These are phyloP conservation scores for Allobates femoralis DNA, from an alignment of 2,797 vertebrate species.

Conservation along the genomic window DNA sequence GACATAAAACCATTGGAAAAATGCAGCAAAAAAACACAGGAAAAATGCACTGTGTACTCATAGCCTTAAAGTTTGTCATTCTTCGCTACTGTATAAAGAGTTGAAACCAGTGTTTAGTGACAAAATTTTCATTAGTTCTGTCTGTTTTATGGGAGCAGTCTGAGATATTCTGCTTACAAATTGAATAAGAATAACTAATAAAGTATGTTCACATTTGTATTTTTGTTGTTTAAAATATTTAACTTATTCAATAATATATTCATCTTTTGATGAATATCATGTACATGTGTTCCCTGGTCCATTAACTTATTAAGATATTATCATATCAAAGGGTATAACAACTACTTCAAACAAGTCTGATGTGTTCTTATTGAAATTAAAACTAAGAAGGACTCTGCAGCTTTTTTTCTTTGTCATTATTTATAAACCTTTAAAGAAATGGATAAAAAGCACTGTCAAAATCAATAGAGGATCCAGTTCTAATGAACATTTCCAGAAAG, in stretches of 20 bases:
- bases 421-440: constrained; percentile 45
- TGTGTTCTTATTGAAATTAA: constrained; percentile 23
- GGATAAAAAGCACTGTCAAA: constrained; percentile 43
- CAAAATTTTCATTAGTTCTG: not conserved
- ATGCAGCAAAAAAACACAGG: no score
- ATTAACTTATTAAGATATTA: constrained; percentile 25
- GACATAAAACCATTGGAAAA: no score
- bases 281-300: not conserved
- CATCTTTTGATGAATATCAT: constrained; percentile 14
- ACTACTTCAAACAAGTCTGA: constrained; percentile 13
- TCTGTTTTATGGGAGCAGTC: not conserved
- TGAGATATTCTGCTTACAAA: not conserved
- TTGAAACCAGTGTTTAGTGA: not conserved
- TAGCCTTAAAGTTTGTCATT: no score
- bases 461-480: constrained; percentile 40
- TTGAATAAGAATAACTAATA: constrained; percentile 19
- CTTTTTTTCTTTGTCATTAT: constrained; percentile 5
- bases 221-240: constrained; percentile 33
- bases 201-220: not conserved
- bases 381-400: constrained; percentile 15
- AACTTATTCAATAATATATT: not conserved
- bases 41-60: no score
- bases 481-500: constrained; percentile 42
- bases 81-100: no score
- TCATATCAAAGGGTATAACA: constrained; percentile 28